phyloP scores from a whole-genome alignment of 2,888 invertebrate genomes.

The Catocala nupta region DNA sequence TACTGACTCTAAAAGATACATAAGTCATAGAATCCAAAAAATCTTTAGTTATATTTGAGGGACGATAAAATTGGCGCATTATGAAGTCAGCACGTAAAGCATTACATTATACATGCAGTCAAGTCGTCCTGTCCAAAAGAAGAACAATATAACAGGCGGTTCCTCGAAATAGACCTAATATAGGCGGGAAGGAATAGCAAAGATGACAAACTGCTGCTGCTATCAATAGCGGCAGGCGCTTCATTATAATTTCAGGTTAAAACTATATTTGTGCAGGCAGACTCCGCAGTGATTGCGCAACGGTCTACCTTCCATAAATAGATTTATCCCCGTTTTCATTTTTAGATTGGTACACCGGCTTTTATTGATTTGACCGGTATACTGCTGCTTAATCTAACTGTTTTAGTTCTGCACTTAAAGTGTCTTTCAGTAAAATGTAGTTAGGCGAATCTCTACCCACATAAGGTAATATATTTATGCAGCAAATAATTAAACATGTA shows the following conservation, averaged over 20 bases:
- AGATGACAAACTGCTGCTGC: constrained; percentile 4
- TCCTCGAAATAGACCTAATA: not conserved
- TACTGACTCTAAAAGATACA: too few relatives aligned
- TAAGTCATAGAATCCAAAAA: too few relatives aligned
- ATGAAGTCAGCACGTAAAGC: too few relatives aligned
- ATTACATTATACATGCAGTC: too few relatives aligned
- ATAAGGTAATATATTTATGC: too few relatives aligned
- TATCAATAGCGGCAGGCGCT: constrained; percentile 25
- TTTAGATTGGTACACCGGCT: constrained; percentile 18
- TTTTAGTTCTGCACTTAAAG: not conserved
- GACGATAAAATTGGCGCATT: too few relatives aligned
- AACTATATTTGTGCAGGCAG: constrained; percentile 24
- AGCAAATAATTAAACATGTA: too few relatives aligned
- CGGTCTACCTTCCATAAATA: constrained; percentile 26
- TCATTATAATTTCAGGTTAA: constrained; percentile 23
- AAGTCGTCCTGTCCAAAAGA: not conserved
- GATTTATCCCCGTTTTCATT: constrained; percentile 25
- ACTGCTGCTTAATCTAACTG: not conserved
- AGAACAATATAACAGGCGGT: not conserved
- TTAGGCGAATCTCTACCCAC: too few relatives aligned
- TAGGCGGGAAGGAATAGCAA: constrained; percentile 2
- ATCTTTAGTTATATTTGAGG: too few relatives aligned
- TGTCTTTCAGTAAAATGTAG: too few relatives aligned
- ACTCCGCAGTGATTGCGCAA: constrained; percentile 20
- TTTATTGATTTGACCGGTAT: constrained; percentile 21